Evolutionary conservation across 1,140 invertebrate genomes (phyloP).

Genomic region (Aricia agestis): DNA sequence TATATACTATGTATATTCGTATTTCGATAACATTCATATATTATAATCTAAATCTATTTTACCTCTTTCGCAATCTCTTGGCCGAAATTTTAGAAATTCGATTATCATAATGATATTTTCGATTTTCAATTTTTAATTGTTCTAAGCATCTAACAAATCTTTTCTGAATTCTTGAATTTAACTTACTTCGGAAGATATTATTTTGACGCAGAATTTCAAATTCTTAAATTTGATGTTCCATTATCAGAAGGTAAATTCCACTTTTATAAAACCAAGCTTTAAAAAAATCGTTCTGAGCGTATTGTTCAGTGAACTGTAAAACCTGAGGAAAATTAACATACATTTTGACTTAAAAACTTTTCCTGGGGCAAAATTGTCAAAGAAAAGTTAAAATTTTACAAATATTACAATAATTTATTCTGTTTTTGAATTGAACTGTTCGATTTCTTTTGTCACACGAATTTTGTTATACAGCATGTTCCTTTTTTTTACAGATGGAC

Average conservation of each 20-base stretch:
- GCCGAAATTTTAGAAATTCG: slow-evolving; percentile 1
- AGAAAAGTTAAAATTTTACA: too few species aligned
- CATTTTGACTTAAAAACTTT: too few species aligned
- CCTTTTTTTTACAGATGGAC: neutral
- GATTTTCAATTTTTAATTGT: neutral
- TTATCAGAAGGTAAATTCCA: neutral
- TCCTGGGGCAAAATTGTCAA: too few species aligned
- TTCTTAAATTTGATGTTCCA: neutral
- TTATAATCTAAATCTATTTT: neutral
- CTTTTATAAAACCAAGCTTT: too few species aligned
- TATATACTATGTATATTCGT: slow-evolving; percentile 7
- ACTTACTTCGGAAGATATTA: too few species aligned
- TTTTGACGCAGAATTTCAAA: too few species aligned
- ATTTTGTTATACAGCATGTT: neutral
- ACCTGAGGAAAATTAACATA: too few species aligned
- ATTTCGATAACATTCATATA: neutral
- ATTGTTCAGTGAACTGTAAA: too few species aligned
- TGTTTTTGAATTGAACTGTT: too few species aligned
- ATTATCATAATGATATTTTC: neutral
- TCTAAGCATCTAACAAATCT: neutral
- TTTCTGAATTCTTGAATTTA: neutral
- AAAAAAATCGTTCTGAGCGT: too few species aligned
- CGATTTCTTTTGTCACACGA: too few species aligned
- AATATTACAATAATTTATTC: too few species aligned
- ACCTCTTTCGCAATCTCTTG: slow-evolving; percentile 1